phyloP scores from a whole-genome alignment of 2,113 vertebrate genomes.

The Microtus oregoni region DNA sequence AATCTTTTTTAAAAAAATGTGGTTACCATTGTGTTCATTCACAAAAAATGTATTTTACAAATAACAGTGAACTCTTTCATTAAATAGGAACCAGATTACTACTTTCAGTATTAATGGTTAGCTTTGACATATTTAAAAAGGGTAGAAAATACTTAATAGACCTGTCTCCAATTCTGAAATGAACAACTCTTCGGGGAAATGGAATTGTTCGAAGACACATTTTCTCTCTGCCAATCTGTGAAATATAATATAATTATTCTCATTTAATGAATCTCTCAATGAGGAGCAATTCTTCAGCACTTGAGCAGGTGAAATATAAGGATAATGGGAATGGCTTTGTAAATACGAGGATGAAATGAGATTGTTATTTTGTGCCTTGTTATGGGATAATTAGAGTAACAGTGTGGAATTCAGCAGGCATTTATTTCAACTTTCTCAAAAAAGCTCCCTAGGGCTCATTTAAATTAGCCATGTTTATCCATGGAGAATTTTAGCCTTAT shows the following conservation, averaged over 20 bases:
- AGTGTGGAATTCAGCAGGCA: conserved; percentile 59
- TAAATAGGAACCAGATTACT: conserved; percentile 68
- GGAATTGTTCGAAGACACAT: conserved; percentile 88
- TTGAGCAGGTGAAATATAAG: conserved; percentile 83
- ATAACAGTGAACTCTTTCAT: conserved; percentile 63
- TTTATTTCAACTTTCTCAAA: conserved; percentile 75
- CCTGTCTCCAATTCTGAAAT: conserved; percentile 87
- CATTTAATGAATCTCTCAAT: conserved; percentile 85
- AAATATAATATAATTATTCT: conserved; percentile 87
- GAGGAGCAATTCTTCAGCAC: conserved; percentile 81
- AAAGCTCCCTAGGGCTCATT: conserved; percentile 66
- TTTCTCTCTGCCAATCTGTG: conserved; percentile 87
- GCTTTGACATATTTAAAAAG: conserved; percentile 81
- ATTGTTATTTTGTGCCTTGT: conserved; percentile 82
- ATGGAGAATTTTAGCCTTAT: conserved; percentile 62
- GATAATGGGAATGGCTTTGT: conserved; percentile 83
- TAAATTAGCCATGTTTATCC: conserved; percentile 71
- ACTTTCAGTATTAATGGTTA: conserved; percentile 78
- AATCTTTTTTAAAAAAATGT: conserved; percentile 65
- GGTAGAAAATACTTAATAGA: conserved; percentile 84
- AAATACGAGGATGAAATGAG: conserved; percentile 86
- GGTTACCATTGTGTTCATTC: conserved; percentile 73
- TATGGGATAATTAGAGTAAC: conserved; percentile 78
- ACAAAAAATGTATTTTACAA: conserved; percentile 62
- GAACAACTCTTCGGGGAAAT: conserved; percentile 88